Percentiles rank a stretch among this genome's conserved stretches.
Evolutionary conservation across 2,797 vertebrate genomes (phyloP).

Genomic region (Galaxias olidus): DNA sequence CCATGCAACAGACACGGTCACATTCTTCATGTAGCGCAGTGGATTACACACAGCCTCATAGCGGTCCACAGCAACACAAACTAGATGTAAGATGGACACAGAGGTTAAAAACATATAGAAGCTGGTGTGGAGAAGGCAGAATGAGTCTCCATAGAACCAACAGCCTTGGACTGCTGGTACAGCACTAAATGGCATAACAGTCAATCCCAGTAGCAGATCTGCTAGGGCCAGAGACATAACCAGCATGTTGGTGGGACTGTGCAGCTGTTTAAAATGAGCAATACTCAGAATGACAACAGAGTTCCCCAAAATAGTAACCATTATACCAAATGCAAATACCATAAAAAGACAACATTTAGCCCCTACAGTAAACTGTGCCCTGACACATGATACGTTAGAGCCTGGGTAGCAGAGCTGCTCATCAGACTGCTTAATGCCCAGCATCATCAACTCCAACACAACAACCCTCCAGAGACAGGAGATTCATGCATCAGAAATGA

Average conservation of each 20-base stretch:
- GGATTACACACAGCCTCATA: constrained; percentile 69
- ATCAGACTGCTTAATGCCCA: neutral
- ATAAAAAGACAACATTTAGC: constrained; percentile 31
- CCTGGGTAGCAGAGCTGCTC: constrained; percentile 41
- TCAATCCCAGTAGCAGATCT: constrained; percentile 64
- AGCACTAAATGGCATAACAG: constrained; percentile 71
- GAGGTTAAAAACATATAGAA: constrained; percentile 70
- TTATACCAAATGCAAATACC: constrained; percentile 45
- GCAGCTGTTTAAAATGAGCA: constrained; percentile 69
- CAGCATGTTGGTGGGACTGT: constrained; percentile 72
- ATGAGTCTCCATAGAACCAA: constrained; percentile 68
- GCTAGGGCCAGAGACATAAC: constrained; percentile 72
- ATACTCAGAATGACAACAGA: constrained; percentile 71
- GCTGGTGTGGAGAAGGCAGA: constrained; percentile 66
- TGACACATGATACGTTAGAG: constrained; percentile 48
- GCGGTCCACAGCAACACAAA: constrained; percentile 66
- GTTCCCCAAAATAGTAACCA: constrained; percentile 69
- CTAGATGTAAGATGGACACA: constrained; percentile 70
- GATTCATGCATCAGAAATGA: neutral
- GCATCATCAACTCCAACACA: too few relatives aligned
- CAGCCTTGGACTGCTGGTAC: constrained; percentile 65
- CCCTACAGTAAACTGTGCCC: constrained; percentile 9
- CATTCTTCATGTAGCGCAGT: constrained; percentile 56
- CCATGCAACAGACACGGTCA: constrained; percentile 48
- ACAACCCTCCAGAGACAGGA: too few relatives aligned